phyloP scores from a whole-genome alignment of 2,797 vertebrate species.

The Acanthurus lineatus region DNA sequence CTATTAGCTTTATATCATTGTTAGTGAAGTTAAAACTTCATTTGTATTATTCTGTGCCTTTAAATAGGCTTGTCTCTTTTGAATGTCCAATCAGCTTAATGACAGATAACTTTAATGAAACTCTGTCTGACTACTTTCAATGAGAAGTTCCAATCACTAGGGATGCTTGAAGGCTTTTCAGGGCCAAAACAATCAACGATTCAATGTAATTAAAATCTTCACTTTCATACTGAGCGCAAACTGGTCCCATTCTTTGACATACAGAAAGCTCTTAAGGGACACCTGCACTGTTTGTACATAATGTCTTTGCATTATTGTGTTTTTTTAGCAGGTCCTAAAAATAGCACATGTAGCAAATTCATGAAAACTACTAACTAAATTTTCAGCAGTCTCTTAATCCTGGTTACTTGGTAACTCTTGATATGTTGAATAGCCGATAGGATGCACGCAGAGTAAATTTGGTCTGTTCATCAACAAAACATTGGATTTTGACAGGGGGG shows the following conservation, averaged over 20 bases:
- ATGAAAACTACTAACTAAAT: too few species aligned
- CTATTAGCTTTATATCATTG: background rate
- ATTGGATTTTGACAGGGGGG: background rate
- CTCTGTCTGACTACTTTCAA: constrained; percentile 23
- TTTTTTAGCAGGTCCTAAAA: background rate
- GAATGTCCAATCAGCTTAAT: constrained; percentile 35
- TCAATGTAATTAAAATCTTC: constrained; percentile 22
- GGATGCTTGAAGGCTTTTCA: constrained; percentile 32
- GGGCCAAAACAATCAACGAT: constrained; percentile 30
- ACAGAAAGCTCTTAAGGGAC: background rate
- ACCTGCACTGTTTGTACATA: background rate
- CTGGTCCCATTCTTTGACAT: constrained; percentile 6
- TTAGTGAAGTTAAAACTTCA: background rate
- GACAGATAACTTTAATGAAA: constrained; percentile 48
- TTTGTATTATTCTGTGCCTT: constrained; percentile 31
- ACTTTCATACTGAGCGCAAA: constrained; percentile 30
- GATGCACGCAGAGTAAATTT: background rate
- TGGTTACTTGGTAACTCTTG: background rate
- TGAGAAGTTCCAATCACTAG: constrained; percentile 20
- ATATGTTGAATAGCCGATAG: background rate
- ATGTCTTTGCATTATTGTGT: background rate
- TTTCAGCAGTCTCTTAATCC: too few species aligned
- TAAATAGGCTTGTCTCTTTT: constrained; percentile 19
- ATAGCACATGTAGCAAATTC: too few species aligned
- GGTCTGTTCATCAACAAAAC: background rate